Base-by-base conservation (phyloP, 2,797 vertebrate species). In the Dryobates pubescens region DNA sequence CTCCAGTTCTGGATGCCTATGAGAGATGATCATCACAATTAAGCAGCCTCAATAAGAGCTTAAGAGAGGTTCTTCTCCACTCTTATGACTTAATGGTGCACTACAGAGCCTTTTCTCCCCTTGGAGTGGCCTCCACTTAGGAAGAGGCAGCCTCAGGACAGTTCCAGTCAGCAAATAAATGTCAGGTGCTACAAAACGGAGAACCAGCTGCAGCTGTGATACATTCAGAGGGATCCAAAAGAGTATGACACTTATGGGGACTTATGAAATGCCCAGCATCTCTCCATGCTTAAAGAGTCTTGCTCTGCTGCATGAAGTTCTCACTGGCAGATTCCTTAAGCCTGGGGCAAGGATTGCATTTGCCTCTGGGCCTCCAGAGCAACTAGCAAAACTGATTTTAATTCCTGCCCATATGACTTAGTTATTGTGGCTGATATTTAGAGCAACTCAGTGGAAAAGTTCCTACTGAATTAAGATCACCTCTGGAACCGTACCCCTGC, bases 141-240 rank as follows among this genome's bases (percentile, higher is more conserved):
- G 54, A 72, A 76, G 56, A 7, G 32, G 72, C 43, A 84, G 74
- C 57, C 88, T 84, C 41, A 82, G 67, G 56, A 64, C 47, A 61
- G 61, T 54, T 93, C 72, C 77, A 86, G 41, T 18, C 64, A 89
- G 86, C 81, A 96, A 94, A 94, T 84, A 93, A 84, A 65, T 45
- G 32, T 84, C 86, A 95, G 82, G 91, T 93, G 78, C 82, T 80
- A 45, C 27, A 61, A 91, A 88, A 79, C 34, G 57, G 26, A 89
- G 59, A 88, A 69, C 27, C 65, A 82, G 64, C 79, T 82, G 75
- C 43, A 57, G 49, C 49, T 68, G 51, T 17, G 34, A 87, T 65
- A 34, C 38, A 27, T 36, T 69, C 57, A 59, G 6, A 12, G 30
- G 20, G 19, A 69, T 56, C 47, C 81, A 77, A 68, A 83, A 83